Conservation (phyloP, 2,888 invertebrate genomes). For the Nemurella pictetii region DNA sequence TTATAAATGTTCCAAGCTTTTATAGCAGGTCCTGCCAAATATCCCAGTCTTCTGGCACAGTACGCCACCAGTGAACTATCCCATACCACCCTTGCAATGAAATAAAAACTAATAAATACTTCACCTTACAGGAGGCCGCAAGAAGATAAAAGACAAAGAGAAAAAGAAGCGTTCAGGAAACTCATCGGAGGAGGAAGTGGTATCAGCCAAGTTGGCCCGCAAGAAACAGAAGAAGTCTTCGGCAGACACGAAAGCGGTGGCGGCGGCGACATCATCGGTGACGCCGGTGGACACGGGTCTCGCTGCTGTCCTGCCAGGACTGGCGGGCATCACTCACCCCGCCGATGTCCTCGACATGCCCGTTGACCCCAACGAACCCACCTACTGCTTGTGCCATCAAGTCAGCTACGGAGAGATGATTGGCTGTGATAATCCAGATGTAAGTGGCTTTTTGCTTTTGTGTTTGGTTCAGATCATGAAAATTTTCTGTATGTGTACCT, state of each 20-base stretch:
- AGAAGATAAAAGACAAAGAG: constrained; percentile 68
- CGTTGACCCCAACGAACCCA: constrained; percentile 96
- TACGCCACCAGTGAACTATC: neutral
- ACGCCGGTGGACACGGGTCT: constrained; percentile 47
- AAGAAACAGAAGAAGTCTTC: constrained; percentile 62
- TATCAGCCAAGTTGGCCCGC: constrained; percentile 53
- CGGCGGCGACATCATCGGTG: constrained; percentile 35
- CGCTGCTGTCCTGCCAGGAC: constrained; percentile 53
- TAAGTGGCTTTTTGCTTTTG: constrained; percentile 51
- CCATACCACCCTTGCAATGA: neutral
- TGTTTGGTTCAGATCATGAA: neutral
- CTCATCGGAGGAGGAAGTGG: constrained; percentile 57
- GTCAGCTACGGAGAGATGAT: constrained; percentile 97
- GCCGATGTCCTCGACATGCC: constrained; percentile 91
- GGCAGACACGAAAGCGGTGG: constrained; percentile 46
- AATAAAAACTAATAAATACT: neutral
- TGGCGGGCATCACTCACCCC: constrained; percentile 74
- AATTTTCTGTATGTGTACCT: too few relatives aligned
- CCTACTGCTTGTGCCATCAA: constrained; percentile 97
- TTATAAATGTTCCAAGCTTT: too few relatives aligned
- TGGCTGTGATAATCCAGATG: constrained; percentile 91
- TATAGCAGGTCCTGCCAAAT: neutral
- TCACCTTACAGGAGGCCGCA: constrained; percentile 68
- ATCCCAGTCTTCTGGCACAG: neutral
- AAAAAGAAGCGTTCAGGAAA: constrained; percentile 60